Evolutionary conservation across 2,113 vertebrate genomes (phyloP).

Genomic region (Melospiza georgiana): DNA sequence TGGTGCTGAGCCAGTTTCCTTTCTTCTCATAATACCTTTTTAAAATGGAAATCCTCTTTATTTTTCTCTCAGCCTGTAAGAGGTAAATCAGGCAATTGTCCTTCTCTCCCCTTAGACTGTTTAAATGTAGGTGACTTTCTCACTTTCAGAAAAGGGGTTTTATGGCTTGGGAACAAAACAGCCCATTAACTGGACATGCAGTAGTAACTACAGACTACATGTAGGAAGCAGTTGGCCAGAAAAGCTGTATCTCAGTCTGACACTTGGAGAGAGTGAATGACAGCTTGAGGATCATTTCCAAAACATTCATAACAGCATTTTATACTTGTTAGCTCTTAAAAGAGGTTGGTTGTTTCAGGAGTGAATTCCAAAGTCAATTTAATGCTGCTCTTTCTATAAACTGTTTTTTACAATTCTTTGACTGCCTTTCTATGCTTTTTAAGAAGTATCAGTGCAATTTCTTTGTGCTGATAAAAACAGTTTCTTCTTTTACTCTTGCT

Average conservation of each 20-base stretch:
- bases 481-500: background rate
- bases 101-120: background rate
- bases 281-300: background rate
- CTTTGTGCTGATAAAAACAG: background rate
- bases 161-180: background rate
- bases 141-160: background rate
- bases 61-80: background rate
- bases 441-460: background rate
- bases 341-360: background rate
- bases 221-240: background rate
- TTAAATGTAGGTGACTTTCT: background rate
- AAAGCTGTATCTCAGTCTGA: background rate
- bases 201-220: background rate
- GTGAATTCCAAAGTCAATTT: background rate
- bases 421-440: background rate
- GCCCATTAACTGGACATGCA: background rate
- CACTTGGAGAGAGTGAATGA: background rate
- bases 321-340: background rate
- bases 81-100: background rate
- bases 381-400: background rate
- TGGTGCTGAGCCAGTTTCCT: background rate
- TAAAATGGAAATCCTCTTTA: background rate
- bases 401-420: background rate
- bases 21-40: background rate
- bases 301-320: background rate